A percentile compares a stretch with the other conserved stretches of the same genome.
Evolutionary conservation across 2,113 vertebrate genomes (phyloP).

Genomic region (Hemichromis elongatus): DNA sequence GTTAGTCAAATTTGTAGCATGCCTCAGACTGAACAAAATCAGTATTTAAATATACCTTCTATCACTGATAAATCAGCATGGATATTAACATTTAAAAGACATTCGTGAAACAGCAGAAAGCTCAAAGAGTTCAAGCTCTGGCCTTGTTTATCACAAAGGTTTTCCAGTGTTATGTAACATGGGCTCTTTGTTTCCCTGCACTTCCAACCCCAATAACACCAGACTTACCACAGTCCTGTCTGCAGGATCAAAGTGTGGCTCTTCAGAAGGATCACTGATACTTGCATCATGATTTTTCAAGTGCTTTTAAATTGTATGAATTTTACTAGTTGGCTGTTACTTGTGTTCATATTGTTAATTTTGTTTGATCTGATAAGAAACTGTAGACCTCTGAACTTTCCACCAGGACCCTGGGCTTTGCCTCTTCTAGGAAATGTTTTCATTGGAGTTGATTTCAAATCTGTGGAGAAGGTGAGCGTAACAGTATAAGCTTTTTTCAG

Average conservation of each 20-base stretch:
- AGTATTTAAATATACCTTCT: too few species aligned
- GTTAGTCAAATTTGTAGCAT: too few species aligned
- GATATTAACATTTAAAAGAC: too few species aligned
- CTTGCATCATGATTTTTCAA: constrained; percentile 55
- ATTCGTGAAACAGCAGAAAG: too few species aligned
- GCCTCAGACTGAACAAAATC: too few species aligned
- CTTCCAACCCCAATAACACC: not conserved
- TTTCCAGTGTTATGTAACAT: not conserved
- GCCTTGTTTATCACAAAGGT: not conserved
- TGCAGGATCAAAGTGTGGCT: not conserved
- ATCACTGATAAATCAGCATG: too few species aligned
- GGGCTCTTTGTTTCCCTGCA: not conserved
- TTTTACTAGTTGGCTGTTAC: constrained; percentile 59
- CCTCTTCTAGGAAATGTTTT: constrained; percentile 68
- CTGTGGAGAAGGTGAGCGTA: constrained; percentile 57
- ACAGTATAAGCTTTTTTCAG: not conserved
- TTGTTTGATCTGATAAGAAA: constrained; percentile 61
- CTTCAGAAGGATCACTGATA: not conserved
- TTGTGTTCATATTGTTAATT: constrained; percentile 62
- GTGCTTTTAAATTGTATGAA: constrained; percentile 53
- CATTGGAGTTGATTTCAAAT: constrained; percentile 17
- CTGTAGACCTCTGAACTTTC: constrained; percentile 64
- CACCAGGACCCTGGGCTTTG: constrained; percentile 69
- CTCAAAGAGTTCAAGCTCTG: too few species aligned
- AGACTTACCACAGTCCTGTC: not conserved